These are phyloP conservation scores for Corythornis leucogaster DNA, from an alignment of 2,797 vertebrate species.

Conservation along the genomic window DNA sequence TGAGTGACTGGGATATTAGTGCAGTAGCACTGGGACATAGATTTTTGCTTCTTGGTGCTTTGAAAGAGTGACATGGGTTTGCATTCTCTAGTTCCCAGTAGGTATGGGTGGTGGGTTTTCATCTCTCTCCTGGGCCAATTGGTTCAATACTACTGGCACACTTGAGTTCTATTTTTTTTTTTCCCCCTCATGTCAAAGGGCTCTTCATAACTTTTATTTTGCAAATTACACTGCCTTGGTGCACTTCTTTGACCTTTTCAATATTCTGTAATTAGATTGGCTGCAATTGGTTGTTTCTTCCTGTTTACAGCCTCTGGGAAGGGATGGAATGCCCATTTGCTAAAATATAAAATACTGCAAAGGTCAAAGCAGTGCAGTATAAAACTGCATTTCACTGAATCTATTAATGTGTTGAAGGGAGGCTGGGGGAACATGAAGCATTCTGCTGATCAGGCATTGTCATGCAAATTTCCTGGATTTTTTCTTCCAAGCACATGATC, in stretches of 20 bases:
- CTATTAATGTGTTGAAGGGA: not conserved
- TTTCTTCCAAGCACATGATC: not conserved
- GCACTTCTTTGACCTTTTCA: conserved; percentile 78
- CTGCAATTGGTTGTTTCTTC: conserved; percentile 68
- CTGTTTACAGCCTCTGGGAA: conserved; percentile 78
- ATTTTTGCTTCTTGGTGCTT: not conserved
- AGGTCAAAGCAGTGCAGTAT: conserved; percentile 73
- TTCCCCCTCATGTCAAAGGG: not conserved
- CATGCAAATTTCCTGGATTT: conserved; percentile 8
- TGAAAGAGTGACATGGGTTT: not conserved
- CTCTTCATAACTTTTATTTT: conserved; percentile 62
- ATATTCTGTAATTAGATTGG: conserved; percentile 79
- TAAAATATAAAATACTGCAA: conserved; percentile 75
- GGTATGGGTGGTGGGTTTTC: not conserved
- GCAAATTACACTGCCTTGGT: conserved; percentile 28
- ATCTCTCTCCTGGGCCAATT: accelerated
- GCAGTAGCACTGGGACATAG: not conserved
- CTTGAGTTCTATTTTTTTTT: not conserved
- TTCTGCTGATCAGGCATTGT: not conserved
- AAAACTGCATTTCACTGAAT: conserved; percentile 51
- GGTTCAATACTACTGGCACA: not conserved
- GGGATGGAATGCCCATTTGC: conserved; percentile 67
- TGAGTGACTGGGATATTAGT: not conserved
- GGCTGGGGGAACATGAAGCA: not conserved
- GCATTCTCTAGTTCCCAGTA: not conserved